phyloP scores from a whole-genome alignment of 2,797 vertebrate genomes.

The Petrocephalus sullivani region DNA sequence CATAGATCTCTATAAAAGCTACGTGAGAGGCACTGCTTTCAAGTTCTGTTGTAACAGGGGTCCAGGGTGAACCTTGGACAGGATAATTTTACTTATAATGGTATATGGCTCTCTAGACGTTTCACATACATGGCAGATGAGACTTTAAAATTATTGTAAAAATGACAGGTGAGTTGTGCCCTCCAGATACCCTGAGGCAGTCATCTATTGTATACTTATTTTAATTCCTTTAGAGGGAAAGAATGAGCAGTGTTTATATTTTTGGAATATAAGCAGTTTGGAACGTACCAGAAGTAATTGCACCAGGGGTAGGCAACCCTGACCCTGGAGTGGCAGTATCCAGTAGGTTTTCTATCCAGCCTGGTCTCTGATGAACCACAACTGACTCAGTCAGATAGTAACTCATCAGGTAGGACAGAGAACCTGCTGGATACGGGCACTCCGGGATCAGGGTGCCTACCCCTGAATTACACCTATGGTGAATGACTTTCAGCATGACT shows the following conservation, averaged over 20 bases:
- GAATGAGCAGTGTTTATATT: not conserved
- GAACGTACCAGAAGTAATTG: not conserved
- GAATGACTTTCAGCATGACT: not conserved
- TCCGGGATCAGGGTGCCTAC: not conserved
- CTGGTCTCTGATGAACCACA: not conserved
- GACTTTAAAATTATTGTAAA: not conserved
- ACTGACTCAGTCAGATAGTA: not conserved
- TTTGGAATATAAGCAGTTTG: not conserved
- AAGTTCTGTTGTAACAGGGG: not conserved
- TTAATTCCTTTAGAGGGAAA: not conserved
- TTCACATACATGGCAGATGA: not conserved
- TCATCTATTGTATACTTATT: not conserved
- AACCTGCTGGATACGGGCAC: not conserved
- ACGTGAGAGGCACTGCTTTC: not conserved
- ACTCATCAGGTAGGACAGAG: not conserved
- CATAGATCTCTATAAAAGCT: not conserved
- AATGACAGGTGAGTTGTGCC: not conserved
- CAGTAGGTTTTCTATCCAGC: not conserved
- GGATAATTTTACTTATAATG: not conserved
- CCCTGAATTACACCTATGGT: not conserved
- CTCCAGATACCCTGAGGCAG: not conserved
- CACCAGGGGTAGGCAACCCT: not conserved
- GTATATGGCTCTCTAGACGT: not conserved
- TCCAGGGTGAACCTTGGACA: not conserved
- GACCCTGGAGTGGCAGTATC: not conserved